Percentiles rank a stretch among this genome's conserved stretches.
These are phyloP conservation scores for Musca domestica DNA, from an alignment of 1,140 invertebrate genomes.

Conservation along the genomic window DNA sequence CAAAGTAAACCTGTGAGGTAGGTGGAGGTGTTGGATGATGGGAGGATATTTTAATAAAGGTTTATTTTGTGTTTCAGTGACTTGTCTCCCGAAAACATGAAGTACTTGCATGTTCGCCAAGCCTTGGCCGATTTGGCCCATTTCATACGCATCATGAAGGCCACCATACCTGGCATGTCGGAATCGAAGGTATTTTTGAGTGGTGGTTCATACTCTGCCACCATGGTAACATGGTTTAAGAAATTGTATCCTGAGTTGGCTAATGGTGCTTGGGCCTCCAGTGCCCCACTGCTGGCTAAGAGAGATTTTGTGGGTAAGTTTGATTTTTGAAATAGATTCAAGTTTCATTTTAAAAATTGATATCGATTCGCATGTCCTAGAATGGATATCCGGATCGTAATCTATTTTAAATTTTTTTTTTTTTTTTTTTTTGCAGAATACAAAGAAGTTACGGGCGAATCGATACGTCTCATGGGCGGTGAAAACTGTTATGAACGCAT, in stretches of 20 bases:
- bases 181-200: slow-evolving; percentile 62
- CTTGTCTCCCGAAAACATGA: slow-evolving; percentile 60
- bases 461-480: slow-evolving; percentile 51
- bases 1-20: slow-evolving; percentile 66
- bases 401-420: no score
- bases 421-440: slow-evolving; percentile 39
- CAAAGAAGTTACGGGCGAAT: slow-evolving; percentile 48
- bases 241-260: slow-evolving; percentile 75
- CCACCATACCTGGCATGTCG: slow-evolving; percentile 45
- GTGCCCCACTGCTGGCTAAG: slow-evolving; percentile 64
- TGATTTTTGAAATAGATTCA: no score
- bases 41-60: background rate
- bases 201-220: slow-evolving; percentile 80
- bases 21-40: no score
- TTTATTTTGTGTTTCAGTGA: slow-evolving; percentile 53
- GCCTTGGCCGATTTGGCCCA: slow-evolving; percentile 70
- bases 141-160: slow-evolving; percentile 63
- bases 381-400: no score
- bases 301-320: slow-evolving; percentile 46
- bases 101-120: slow-evolving; percentile 67
- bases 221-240: slow-evolving; percentile 73
- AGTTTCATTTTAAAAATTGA: background rate
- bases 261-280: slow-evolving; percentile 71
- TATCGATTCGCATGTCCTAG: no score
- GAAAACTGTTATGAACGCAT: slow-evolving; percentile 56